phyloP scores from a whole-genome alignment of 2,888 invertebrate genomes.

The Scaptomyza cyrtandrae region DNA sequence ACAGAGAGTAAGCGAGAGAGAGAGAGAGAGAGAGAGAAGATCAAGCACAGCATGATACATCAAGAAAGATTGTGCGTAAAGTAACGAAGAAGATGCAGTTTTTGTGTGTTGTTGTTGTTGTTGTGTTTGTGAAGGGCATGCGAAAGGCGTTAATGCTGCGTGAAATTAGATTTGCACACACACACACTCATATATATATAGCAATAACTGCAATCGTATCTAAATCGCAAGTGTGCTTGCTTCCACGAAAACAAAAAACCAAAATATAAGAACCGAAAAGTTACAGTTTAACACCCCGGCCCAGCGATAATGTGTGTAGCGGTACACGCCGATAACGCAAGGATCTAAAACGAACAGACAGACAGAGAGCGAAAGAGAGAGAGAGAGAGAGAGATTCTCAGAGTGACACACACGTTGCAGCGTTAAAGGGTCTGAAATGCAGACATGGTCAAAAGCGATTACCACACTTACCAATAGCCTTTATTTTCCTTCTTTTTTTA shows the following conservation, averaged over 20 bases:
- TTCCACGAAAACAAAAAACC: conserved; percentile 67
- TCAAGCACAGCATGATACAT: conserved; percentile 47
- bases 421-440: conserved; percentile 26
- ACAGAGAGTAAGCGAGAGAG: background rate
- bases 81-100: conserved; percentile 30
- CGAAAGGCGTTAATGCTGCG: conserved; percentile 83
- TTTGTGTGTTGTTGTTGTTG: conserved; percentile 9
- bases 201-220: conserved; percentile 31
- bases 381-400: no score
- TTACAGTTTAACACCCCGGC: conserved; percentile 79
- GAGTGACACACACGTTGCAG: conserved; percentile 76
- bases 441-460: conserved; percentile 78
- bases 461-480: conserved; percentile 66
- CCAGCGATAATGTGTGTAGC: conserved; percentile 70
- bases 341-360: conserved; percentile 17
- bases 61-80: conserved; percentile 3
- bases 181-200: conserved; percentile 20
- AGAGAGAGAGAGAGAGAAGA: conserved; percentile 38
- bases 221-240: conserved; percentile 35
- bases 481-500: conserved; percentile 11
- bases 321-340: conserved; percentile 58
- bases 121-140: conserved; percentile 65
- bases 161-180: conserved; percentile 84
- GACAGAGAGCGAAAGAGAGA: background rate
- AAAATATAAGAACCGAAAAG: conserved; percentile 40